These are phyloP conservation scores for Actinemys pallida DNA, from an alignment of 2,113 vertebrate species.

Conservation along the genomic window DNA sequence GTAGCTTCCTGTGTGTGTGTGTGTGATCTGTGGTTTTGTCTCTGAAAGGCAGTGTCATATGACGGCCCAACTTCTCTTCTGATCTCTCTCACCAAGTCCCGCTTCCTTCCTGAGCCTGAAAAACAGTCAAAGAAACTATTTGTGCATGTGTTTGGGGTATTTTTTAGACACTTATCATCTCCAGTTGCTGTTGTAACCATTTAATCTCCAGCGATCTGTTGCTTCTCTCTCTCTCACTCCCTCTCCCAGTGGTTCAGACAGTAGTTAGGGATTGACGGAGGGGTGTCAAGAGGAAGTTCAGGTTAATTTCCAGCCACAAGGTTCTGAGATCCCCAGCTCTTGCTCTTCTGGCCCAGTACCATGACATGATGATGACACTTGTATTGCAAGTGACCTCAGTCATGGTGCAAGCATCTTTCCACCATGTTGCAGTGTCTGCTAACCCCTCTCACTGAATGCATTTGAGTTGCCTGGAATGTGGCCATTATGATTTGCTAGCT, in stretches of 20 bases:
- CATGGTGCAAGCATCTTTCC: neutral
- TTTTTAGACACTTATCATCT: slow-evolving; percentile 21
- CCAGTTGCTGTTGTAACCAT: neutral
- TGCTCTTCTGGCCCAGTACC: too few species aligned
- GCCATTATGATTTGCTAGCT: neutral
- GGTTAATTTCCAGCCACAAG: neutral
- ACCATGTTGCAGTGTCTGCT: neutral
- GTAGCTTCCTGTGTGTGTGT: slow-evolving; percentile 51
- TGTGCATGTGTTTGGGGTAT: neutral
- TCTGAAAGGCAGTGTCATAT: slow-evolving; percentile 57
- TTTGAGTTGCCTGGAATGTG: neutral
- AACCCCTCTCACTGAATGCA: neutral
- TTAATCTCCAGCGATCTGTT: neutral
- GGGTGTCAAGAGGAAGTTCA: neutral
- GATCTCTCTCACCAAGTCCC: slow-evolving; percentile 64
- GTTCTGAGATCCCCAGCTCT: neutral
- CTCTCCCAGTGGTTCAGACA: neutral
- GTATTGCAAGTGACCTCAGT: neutral
- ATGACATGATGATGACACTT: too few species aligned
- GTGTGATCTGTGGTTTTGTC: slow-evolving; percentile 58
- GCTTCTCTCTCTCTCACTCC: neutral
- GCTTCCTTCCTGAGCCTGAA: slow-evolving; percentile 75
- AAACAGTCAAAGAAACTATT: slow-evolving; percentile 54
- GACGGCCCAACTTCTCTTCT: slow-evolving; percentile 56
- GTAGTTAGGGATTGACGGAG: neutral